A percentile compares a stretch with the other conserved stretches of the same genome.
Evolutionary conservation across 2,113 vertebrate genomes (phyloP).

Genomic region (Oreocharis arfaki): DNA sequence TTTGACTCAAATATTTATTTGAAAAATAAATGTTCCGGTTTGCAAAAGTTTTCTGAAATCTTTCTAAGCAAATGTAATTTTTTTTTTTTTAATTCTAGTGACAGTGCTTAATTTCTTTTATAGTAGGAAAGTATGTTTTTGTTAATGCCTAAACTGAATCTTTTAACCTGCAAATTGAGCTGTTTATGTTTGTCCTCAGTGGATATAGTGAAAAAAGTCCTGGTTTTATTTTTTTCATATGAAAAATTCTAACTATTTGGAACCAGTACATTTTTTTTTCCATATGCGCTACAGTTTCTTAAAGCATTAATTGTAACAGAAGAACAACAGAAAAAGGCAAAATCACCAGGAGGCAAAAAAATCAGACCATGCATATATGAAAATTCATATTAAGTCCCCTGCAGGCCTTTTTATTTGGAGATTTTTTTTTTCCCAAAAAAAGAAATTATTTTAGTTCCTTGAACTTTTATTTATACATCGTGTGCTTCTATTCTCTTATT

Average conservation of each 20-base stretch:
- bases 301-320: not conserved
- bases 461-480: not conserved
- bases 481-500: not conserved
- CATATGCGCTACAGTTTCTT: not conserved
- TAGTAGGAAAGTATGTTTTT: not conserved
- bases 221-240: not conserved
- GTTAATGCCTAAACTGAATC: not conserved
- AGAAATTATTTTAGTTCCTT: not conserved
- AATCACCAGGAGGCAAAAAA: not conserved
- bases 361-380: not conserved
- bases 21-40: not conserved
- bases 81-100: not conserved
- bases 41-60: not conserved
- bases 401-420: not conserved
- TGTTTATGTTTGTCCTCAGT: not conserved
- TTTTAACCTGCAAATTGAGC: not conserved
- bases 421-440: not conserved
- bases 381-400: not conserved
- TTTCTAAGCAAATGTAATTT: not conserved
- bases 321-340: not conserved
- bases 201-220: not conserved
- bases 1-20: not conserved
- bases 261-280: not conserved
- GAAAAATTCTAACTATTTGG: not conserved
- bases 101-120: not conserved